A percentile compares a stretch with the other conserved stretches of the same genome.
Conservation (phyloP, 1,140 invertebrate genomes). For the Sycophaga agraensis region DNA sequence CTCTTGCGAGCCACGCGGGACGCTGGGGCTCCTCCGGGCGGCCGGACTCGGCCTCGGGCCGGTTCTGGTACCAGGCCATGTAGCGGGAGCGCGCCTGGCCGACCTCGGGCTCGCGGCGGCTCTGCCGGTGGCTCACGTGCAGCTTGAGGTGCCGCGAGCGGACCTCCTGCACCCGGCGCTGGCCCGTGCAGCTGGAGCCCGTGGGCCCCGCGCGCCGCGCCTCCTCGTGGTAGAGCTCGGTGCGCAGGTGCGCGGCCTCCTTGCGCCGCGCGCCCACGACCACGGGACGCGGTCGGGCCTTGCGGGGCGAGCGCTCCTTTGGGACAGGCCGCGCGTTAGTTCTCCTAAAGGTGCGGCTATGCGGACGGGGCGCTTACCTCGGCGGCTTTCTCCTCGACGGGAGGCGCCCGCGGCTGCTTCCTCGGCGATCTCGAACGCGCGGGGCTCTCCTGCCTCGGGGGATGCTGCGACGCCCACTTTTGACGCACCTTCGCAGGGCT, state of each 20-base stretch:
- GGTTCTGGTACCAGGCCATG: constrained; percentile 61
- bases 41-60: constrained; percentile 46
- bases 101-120: constrained; percentile 29
- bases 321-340: too few species aligned
- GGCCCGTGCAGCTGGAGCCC: background rate
- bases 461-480: too few species aligned
- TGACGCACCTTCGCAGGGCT: too few species aligned
- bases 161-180: constrained; percentile 5
- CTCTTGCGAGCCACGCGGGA: constrained; percentile 29
- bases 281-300: background rate
- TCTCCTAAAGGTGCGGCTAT: too few species aligned
- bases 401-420: background rate
- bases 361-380: too few species aligned
- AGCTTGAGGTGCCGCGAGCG: constrained; percentile 20
- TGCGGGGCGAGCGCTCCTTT: too few species aligned
- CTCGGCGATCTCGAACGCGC: too few species aligned
- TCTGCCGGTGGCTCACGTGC: background rate
- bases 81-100: constrained; percentile 53
- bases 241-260: background rate
- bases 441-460: background rate
- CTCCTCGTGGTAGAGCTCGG: background rate
- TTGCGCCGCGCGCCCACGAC: constrained; percentile 3
- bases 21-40: constrained; percentile 45
- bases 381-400: background rate
- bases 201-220: background rate